phyloP scores from a whole-genome alignment of 2,888 invertebrate species.

The Ophion ventricosus region DNA sequence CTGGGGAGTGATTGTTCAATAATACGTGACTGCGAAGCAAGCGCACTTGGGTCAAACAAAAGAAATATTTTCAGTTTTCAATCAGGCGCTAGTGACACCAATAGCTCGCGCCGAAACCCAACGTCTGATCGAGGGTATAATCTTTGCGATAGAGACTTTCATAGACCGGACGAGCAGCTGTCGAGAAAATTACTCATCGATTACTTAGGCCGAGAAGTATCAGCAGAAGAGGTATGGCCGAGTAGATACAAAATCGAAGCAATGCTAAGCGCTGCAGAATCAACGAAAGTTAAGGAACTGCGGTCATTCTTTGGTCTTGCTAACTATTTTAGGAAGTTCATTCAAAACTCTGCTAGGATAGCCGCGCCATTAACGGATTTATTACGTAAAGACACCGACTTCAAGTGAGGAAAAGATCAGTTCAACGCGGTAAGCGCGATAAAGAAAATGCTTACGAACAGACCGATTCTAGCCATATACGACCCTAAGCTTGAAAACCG shows the following conservation, averaged over 20 bases:
- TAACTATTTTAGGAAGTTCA: slow-evolving; percentile 73
- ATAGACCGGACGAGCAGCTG: slow-evolving; percentile 43
- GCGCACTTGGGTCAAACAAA: background rate
- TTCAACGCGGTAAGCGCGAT: slow-evolving; percentile 69
- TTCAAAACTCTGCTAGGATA: slow-evolving; percentile 70
- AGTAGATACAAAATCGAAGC: slow-evolving; percentile 63
- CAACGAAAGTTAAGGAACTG: slow-evolving; percentile 69
- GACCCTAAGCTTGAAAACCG: slow-evolving; percentile 68
- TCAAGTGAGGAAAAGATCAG: slow-evolving; percentile 70
- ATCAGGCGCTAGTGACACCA: slow-evolving; percentile 13
- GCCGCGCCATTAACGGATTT: slow-evolving; percentile 71
- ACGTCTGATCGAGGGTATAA: slow-evolving; percentile 25
- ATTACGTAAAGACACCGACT: slow-evolving; percentile 65
- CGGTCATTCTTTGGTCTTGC: slow-evolving; percentile 74
- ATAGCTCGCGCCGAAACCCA: slow-evolving; percentile 1
- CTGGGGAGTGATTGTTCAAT: slow-evolving; percentile 44
- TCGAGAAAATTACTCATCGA: slow-evolving; percentile 46
- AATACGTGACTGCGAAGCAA: slow-evolving; percentile 18
- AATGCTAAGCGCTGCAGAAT: slow-evolving; percentile 63
- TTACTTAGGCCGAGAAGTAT: slow-evolving; percentile 69
- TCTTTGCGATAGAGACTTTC: slow-evolving; percentile 15
- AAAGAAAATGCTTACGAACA: slow-evolving; percentile 68
- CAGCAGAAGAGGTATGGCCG: slow-evolving; percentile 68
- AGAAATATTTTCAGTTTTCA: slow-evolving; percentile 14
- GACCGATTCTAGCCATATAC: slow-evolving; percentile 73